Base-by-base conservation (phyloP, 2,113 vertebrate species). In the Tetraodon nigroviridis region DNA sequence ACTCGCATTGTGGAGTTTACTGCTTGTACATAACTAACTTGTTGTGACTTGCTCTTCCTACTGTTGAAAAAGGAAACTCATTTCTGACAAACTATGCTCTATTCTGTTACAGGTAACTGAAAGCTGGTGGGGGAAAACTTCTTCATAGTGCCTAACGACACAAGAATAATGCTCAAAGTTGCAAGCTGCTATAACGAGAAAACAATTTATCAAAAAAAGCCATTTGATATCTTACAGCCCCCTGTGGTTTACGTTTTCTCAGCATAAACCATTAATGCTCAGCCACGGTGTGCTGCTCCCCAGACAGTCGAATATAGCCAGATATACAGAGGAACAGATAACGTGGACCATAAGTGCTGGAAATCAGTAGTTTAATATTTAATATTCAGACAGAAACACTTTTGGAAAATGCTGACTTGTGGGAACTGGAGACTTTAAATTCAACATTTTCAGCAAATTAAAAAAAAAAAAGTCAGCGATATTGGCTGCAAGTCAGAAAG, bases 291-390 rank as follows among this genome's bases (percentile, higher is more conserved):
- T 56, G 54, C 21, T 18, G 22, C n/a, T 68, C 68, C 32, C 19
- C 0, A 49, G 37, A 71, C 51, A 59, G 15, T 7, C 47, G 42
- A 58, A 55, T 49, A 59, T 53, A 57, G 40, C n/a, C 15, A 44
- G 40, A 60, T 37, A 11, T 41, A 19, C 19, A 13, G 60, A 60
- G 18, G 22, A 40, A 50, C 52, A 19, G 48, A 16, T 7, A 55
- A 70, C 48, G 58, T 27, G 18, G 51, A 21, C 53, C 58, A 78
- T 73, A 76, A 67, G 32, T 6, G 8, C 21, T 65, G 72, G 58
- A 54, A 69, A 22, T 80, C 58, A 76, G 76, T 78, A 62, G 62
- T 71, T 73, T 64, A 58, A 51, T 42, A 62, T n/a, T 3, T 42
- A 54, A 53, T 17, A 63, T 52, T 8, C 15, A 37, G 41, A 54